Base-by-base conservation (phyloP, 2,113 vertebrate genomes). In the Gnathochromis pfefferi region DNA sequence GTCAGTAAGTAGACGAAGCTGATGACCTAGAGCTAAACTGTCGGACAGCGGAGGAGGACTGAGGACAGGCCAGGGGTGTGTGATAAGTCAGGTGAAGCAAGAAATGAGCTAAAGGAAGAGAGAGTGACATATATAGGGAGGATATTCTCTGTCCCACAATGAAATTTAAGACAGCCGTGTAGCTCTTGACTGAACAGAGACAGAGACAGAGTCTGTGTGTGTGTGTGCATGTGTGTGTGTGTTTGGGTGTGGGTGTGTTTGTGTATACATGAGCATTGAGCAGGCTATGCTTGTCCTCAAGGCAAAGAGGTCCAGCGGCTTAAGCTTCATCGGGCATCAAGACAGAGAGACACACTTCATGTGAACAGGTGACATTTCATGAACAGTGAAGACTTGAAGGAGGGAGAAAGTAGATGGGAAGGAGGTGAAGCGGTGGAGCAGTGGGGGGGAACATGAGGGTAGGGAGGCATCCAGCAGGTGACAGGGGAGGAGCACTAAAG, bases 251-350 rank as follows among this genome's bases (percentile, higher is more conserved):
- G 79, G 31, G 63, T 81, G 73, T 80, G 84, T 65, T 81, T 84
- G 75, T 49, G 47, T 89, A 42, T 80, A 84, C 82, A 91, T 93
- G 88, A 91, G 84, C 54, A 54, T 68, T 90, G 86, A 91, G 89
- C 90, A 91, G 81, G 90, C 79, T 85, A 89, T 70, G 28, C 68
- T 92, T 92, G 87, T 89, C 89, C 83, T 94, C 84, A 35, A 92
- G 92, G 90, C 84, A 91, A 90, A 91, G 87, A 87, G 78, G 73
- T 89, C 87, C 81, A 85, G 51, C 84, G 73, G 89, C 85, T 92
- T 83, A 85, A 92, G 86, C 79, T 83, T 80, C 81, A 81, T 60
- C 16, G 16, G 82, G 53, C 75, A 78, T 55, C 19, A 28, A 78
- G 49, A 81, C 75, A 87, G 53, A 78, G 55, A 70, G 54, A 85